Percentiles rank a stretch among this genome's conserved stretches.
These are phyloP conservation scores for Hoplostethus atlanticus DNA, from an alignment of 2,797 vertebrate genomes.

Conservation along the genomic window DNA sequence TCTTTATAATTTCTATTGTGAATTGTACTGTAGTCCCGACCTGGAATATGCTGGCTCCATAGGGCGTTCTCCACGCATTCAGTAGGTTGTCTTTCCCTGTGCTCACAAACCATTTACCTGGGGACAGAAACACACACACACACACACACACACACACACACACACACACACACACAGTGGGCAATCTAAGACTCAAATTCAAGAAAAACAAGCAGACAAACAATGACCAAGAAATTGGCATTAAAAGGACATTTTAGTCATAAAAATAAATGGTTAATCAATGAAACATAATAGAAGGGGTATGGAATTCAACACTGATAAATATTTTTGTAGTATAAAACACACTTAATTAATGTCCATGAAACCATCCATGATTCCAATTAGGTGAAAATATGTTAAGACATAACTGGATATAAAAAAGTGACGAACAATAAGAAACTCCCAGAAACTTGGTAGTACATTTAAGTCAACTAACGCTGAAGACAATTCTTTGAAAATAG, in stretches of 20 bases:
- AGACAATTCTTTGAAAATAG: no score
- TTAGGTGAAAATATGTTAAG: no score
- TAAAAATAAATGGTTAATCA: neutral
- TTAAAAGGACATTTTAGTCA: neutral
- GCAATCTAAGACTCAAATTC: neutral
- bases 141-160: no score
- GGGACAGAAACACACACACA: constrained; percentile 43
- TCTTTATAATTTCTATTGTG: neutral
- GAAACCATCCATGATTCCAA: no score
- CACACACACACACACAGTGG: constrained; percentile 19
- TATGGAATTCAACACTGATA: no score
- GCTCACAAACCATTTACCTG: constrained; percentile 91
- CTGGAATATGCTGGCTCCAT: constrained; percentile 91
- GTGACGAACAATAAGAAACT: no score
- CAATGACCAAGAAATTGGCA: neutral
- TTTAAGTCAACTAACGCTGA: no score
- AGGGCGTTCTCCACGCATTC: constrained; percentile 90
- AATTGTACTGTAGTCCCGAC: constrained; percentile 64
- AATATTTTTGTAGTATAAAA: no score
- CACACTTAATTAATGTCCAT: no score
- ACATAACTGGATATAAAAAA: no score
- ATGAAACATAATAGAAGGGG: neutral
- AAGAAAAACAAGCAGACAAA: neutral
- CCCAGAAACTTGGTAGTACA: no score
- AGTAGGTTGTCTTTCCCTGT: constrained; percentile 90